Conservation (phyloP, 2,113 vertebrate genomes). For the Chloebia gouldiae region DNA sequence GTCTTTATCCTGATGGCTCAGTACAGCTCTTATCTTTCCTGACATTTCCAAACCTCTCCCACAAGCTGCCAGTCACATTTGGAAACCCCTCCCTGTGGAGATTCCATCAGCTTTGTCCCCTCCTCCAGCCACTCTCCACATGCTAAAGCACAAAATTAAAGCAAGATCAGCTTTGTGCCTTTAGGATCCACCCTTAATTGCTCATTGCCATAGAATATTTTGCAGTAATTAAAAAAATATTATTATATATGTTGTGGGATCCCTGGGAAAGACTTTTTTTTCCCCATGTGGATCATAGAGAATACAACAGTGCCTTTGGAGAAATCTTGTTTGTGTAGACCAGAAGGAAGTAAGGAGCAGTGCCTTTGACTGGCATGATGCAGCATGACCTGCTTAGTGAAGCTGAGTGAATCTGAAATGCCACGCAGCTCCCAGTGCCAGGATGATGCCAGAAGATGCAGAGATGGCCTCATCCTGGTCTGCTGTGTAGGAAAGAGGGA, state of each 20-base stretch:
- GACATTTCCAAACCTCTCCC: background rate
- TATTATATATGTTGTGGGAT: background rate
- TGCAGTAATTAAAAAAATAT: background rate
- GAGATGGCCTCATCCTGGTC: background rate
- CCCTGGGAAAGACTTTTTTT: background rate
- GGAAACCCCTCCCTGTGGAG: background rate
- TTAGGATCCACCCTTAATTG: background rate
- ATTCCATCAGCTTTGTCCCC: background rate
- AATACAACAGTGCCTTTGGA: background rate
- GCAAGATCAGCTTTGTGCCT: background rate
- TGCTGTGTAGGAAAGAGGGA: background rate
- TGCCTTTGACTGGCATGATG: background rate
- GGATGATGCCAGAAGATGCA: background rate
- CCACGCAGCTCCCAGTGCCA: background rate
- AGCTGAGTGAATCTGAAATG: background rate
- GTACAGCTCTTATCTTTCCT: background rate
- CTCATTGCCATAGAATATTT: background rate
- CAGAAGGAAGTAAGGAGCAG: background rate
- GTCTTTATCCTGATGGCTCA: background rate
- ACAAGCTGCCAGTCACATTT: background rate
- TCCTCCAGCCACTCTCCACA: background rate
- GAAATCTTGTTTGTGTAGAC: background rate
- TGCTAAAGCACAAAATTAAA: background rate
- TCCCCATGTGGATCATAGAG: fast-evolving
- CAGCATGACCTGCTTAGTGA: background rate